These are phyloP conservation scores for Actenoides hombroni DNA, from an alignment of 2,113 vertebrate genomes.

Conservation along the genomic window DNA sequence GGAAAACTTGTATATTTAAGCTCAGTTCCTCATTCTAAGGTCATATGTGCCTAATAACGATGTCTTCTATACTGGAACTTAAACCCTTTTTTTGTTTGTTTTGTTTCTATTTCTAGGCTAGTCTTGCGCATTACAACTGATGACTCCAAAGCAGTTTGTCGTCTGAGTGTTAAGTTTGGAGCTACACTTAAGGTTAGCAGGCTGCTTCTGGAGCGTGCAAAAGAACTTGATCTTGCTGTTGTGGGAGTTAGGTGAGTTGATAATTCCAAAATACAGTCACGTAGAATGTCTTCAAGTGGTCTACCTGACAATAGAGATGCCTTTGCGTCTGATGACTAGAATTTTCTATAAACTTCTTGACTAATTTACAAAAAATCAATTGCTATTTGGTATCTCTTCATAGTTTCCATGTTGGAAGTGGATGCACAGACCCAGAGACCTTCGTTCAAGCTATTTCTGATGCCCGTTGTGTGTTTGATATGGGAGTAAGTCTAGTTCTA, in stretches of 20 bases:
- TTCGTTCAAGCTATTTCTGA: conserved; percentile 91
- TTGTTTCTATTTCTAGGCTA: conserved; percentile 72
- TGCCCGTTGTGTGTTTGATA: conserved; percentile 92
- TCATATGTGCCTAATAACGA: not conserved
- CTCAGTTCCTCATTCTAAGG: not conserved
- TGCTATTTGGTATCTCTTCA: not conserved
- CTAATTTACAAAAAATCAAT: not conserved
- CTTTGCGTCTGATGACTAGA: not conserved
- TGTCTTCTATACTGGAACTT: not conserved
- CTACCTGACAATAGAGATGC: not conserved
- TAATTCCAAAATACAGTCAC: not conserved
- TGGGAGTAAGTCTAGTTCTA: conserved; percentile 83
- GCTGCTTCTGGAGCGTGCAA: conserved; percentile 89
- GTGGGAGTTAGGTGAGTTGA: conserved; percentile 85
- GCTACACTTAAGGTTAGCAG: conserved; percentile 90
- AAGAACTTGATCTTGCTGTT: conserved; percentile 87
- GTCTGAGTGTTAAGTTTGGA: conserved; percentile 95
- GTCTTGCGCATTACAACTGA: conserved; percentile 96
- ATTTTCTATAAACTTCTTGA: not conserved
- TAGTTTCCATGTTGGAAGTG: conserved; percentile 97
- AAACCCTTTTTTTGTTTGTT: not conserved
- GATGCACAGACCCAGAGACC: conserved; percentile 90
- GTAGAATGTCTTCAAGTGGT: not conserved
- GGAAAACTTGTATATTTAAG: not conserved
- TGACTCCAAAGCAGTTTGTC: conserved; percentile 93